phyloP scores from a whole-genome alignment of 2,113 vertebrate species.

The Pluvianellus socialis region DNA sequence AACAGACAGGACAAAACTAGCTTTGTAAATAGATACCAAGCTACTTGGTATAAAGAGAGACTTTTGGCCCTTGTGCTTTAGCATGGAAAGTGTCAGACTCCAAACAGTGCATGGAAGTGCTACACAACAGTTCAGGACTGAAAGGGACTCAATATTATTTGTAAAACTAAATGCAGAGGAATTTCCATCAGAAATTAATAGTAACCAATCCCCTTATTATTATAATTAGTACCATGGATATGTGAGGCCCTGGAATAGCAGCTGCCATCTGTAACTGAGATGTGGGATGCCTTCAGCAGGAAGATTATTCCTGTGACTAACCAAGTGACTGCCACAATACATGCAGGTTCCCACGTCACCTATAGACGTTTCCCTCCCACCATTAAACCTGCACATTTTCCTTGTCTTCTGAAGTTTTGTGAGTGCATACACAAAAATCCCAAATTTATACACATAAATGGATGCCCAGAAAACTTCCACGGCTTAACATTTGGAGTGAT shows the following conservation, averaged over 20 bases:
- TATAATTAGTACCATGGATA: background rate
- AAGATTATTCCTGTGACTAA: slow-evolving; percentile 18
- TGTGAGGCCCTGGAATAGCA: background rate
- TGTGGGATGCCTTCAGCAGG: background rate
- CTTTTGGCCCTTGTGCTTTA: background rate
- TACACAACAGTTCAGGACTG: background rate
- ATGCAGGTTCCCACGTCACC: background rate
- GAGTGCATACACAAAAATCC: background rate
- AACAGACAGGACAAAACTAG: background rate
- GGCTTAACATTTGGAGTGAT: background rate
- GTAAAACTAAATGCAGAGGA: background rate
- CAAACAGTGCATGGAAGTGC: fast-evolving
- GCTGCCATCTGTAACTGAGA: background rate
- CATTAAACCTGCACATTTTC: background rate
- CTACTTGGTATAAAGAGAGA: background rate
- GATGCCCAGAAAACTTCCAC: background rate
- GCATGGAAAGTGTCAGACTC: background rate
- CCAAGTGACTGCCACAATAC: background rate
- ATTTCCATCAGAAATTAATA: background rate
- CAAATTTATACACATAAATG: background rate
- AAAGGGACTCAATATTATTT: background rate
- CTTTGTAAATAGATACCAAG: background rate
- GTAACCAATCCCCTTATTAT: background rate
- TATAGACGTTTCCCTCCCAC: background rate
- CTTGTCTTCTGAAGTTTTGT: background rate